These are phyloP conservation scores for Indicator maculatus DNA, from an alignment of 2,113 vertebrate species.

Conservation along the genomic window DNA sequence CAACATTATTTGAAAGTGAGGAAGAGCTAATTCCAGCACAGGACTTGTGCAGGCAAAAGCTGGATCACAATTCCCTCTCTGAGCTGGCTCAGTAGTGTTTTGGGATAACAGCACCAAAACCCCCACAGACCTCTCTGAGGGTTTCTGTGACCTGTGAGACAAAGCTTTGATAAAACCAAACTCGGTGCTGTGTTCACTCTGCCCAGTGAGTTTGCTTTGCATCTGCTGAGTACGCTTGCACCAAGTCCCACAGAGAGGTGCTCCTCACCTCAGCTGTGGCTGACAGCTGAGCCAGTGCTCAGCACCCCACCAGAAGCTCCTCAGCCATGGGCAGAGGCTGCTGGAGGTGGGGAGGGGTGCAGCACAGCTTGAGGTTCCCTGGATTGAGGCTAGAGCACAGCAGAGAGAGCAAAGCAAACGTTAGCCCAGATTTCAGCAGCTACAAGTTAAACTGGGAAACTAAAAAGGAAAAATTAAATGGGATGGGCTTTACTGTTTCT, in stretches of 20 bases:
- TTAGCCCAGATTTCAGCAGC: not conserved
- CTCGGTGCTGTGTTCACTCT: fast-evolving
- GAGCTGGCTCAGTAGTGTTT: not conserved
- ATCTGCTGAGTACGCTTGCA: not conserved
- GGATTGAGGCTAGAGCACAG: not conserved
- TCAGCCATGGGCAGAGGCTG: not conserved
- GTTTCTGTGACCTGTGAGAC: not conserved
- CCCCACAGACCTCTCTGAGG: not conserved
- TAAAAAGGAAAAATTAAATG: conserved; percentile 31
- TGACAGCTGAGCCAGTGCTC: not conserved
- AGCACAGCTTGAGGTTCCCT: not conserved
- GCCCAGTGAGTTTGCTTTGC: not conserved
- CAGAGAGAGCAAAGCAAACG: not conserved
- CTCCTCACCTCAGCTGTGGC: not conserved
- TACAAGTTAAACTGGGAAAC: not conserved
- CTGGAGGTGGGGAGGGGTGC: not conserved
- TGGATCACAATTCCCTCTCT: not conserved
- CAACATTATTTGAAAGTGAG: not conserved
- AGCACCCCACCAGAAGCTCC: not conserved
- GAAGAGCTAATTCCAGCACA: not conserved
- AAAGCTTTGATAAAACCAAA: not conserved
- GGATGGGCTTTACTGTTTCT: not conserved
- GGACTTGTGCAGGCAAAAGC: not conserved
- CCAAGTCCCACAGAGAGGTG: not conserved
- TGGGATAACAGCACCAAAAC: not conserved